Base-by-base conservation (phyloP, 2,888 invertebrate genomes). In the Drosophila kambysellisi region DNA sequence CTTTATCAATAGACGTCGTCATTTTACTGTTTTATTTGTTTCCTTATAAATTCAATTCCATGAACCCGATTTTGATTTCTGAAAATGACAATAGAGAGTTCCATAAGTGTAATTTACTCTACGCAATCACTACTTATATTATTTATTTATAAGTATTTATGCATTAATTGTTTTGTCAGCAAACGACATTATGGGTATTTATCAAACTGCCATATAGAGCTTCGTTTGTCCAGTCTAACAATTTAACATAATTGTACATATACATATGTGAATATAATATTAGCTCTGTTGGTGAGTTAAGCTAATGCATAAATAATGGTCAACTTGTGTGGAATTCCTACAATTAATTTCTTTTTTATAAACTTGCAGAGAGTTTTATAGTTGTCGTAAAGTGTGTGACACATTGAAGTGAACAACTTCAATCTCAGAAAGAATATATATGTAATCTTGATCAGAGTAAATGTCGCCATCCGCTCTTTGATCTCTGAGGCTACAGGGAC, bases 41-140 rank as follows among this genome's bases (percentile, higher is more conserved):
- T 25, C 25, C 25, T 25, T 25, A 88, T 85, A 80, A 85, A 83
- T 81, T 81, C 58, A 59, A 54, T 80, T 70, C 56, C 43, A 51
- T 9, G 58, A 33, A 50, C 33, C 53, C 59, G 7, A 30, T 7
- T 32, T 25, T 29, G 20, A 57, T 57, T 73, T 33, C 41, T 39
- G 33, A 66, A 66, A 50, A 46, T 68, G 61, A 59, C 64, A 8
- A 12, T 15, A 17, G 25, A 8, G 7, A 65, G 59, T 53, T 41
- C 41, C 54, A 56, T 64, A 65, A 61, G 48, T 64, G 32, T 54
- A 41, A 25, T 48, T 60, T 15, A 30, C 25, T 53, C 39, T 25
- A 52, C 46, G 30, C 43, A 66, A 63, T 63, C 30, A 63, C 61
- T 74, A 37, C 59, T 56, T 39, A 59, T 62, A 11, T 11, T 74